Percentiles rank a stretch among this genome's conserved stretches.
Conservation (phyloP, 1,140 invertebrate species). For the Brachionus calyciflorus region DNA sequence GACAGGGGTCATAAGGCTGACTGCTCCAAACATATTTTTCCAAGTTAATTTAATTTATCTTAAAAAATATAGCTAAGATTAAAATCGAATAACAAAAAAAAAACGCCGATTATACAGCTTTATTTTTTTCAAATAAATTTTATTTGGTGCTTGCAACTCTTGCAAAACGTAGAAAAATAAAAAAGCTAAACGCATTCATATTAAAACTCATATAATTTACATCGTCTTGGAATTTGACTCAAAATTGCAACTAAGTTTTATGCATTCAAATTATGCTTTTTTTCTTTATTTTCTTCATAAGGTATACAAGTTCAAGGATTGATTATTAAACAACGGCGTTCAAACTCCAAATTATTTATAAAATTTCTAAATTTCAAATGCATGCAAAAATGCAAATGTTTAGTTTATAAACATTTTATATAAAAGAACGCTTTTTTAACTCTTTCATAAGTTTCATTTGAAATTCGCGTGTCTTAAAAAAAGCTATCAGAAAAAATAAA, state of each 20-base stretch:
- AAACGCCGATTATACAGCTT: no score
- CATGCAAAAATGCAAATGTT: no score
- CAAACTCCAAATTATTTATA: neutral
- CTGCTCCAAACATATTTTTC: conserved; percentile 33
- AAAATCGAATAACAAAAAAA: no score
- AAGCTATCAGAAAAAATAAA: no score
- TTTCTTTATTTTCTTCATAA: no score
- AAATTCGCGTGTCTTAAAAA: conserved; percentile 7
- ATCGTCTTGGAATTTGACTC: conserved; percentile 18
- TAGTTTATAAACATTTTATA: neutral
- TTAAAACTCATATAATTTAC: conserved; percentile 15
- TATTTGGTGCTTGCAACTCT: conserved; percentile 11
- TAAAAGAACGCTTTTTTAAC: neutral
- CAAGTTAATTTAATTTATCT: neutral
- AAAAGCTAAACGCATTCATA: conserved; percentile 18
- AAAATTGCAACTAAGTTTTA: no score
- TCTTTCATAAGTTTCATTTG: neutral
- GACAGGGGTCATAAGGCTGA: conserved; percentile 8
- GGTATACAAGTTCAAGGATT: conserved; percentile 10
- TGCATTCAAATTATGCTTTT: no score
- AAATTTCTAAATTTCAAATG: neutral
- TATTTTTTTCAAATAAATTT: neutral
- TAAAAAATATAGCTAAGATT: neutral
- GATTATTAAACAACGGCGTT: conserved; percentile 19
- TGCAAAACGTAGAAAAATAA: no score